Base-by-base conservation (phyloP, 2,113 vertebrate species). In the Hippocampus zosterae region DNA sequence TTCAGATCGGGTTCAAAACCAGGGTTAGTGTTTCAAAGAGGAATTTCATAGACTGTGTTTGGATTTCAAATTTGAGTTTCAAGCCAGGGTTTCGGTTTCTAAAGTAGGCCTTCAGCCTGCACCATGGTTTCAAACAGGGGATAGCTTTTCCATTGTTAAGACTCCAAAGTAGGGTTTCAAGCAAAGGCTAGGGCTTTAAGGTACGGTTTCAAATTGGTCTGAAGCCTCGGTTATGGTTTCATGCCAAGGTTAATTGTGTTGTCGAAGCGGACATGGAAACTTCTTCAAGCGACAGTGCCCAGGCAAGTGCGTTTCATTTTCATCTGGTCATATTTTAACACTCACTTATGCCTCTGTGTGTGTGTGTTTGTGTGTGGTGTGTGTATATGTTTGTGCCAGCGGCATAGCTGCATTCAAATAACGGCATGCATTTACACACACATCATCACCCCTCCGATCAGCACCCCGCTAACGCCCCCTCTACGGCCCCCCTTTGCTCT, bases 271-370 rank as follows among this genome's bases (percentile, higher is more conserved):
- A 81, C 72, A 55, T 73, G 72, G 77, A 82, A 78, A 79, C 67
- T 73, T 37, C 40, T 64, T 70, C 63, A 79, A 71, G 33, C 63
- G 72, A 84, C 78, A 71, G 70, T 50, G 19, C 76, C 81, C 65
- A 0, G 61, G 72, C 63, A 4, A 68, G 76, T 80, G 79, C 66
- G n/a, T 55, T 37, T 37, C 33, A 37, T 37, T 37, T 37, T 37
- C 67, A 77, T 25, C 75, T 62, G 84, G 85, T 79, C 64, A 84
- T 42, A 80, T 80, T 83, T 88, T 80, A 87, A 81, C 85, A 84
- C 85, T 89, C 81, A 86, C 83, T 89, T 87, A 60, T 60, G 57
- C 15, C 57, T 33, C n/a, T 56, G 53, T 56, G n/a, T 10, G n/a
- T 56, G 53, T 23, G 2, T 57, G 59, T 76, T 79, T 81, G 71